Percentiles rank a stretch among this genome's conserved stretches.
These are phyloP conservation scores for Phengaris alcon DNA, from an alignment of 2,888 invertebrate species.

Conservation along the genomic window DNA sequence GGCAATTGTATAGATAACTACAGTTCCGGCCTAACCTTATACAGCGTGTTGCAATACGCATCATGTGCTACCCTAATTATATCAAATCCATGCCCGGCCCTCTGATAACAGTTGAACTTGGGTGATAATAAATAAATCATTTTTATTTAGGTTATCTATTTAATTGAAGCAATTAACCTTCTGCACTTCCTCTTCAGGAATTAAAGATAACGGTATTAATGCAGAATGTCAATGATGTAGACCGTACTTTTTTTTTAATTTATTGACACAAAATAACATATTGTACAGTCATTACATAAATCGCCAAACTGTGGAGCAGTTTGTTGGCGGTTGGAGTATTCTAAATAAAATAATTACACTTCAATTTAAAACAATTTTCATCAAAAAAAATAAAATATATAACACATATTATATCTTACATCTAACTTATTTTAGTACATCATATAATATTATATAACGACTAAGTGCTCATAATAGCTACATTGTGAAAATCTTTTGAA, in stretches of 20 bases:
- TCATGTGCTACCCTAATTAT: not conserved
- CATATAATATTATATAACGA: not conserved
- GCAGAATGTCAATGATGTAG: not conserved
- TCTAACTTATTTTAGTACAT: not conserved
- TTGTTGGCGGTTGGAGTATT: too few relatives aligned
- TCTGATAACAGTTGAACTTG: conserved; percentile 3
- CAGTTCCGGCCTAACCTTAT: not conserved
- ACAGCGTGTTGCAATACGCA: not conserved
- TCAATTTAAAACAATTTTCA: too few relatives aligned
- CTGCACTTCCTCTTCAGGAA: conserved; percentile 1
- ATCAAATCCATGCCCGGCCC: not conserved
- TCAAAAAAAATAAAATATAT: too few relatives aligned
- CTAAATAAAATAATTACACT: too few relatives aligned
- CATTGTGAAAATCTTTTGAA: too few relatives aligned
- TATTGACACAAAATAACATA: too few relatives aligned
- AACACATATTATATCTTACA: too few relatives aligned
- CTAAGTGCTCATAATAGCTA: too few relatives aligned
- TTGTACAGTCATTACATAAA: too few relatives aligned
- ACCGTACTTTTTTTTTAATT: too few relatives aligned
- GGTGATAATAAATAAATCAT: not conserved
- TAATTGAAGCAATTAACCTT: conserved; percentile 4
- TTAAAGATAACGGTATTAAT: not conserved
- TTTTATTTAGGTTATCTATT: not conserved
- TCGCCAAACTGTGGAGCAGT: too few relatives aligned
- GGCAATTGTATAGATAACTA: not conserved